These are phyloP conservation scores for Panulirus ornatus DNA, from an alignment of 1,140 invertebrate species.

Conservation along the genomic window DNA sequence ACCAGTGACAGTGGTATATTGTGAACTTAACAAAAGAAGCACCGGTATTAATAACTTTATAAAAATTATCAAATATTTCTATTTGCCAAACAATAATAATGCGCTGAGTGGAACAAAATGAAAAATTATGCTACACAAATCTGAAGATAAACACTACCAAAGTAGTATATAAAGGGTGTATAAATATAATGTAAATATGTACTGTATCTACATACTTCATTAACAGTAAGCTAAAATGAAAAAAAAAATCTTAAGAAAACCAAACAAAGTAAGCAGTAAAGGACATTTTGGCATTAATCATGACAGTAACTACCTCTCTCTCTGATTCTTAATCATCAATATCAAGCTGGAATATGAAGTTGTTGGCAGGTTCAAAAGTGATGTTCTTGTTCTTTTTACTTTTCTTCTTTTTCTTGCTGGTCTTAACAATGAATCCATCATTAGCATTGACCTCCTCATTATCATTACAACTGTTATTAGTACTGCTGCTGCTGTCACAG, in stretches of 20 bases:
- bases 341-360: conserved; percentile 62
- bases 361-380: conserved; percentile 55
- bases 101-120: too few species aligned
- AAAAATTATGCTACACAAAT: background rate
- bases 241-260: background rate
- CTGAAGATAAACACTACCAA: background rate
- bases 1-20: too few species aligned
- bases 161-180: background rate
- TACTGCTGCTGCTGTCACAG: background rate
- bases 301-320: background rate
- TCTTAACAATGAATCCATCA: conserved; percentile 18
- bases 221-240: background rate
- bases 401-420: conserved; percentile 80
- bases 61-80: too few species aligned
- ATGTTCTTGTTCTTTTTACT: conserved; percentile 77
- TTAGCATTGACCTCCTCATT: background rate
- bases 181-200: background rate
- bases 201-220: background rate
- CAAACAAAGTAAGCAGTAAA: background rate
- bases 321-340: conserved; percentile 42
- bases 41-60: too few species aligned
- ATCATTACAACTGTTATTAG: background rate
- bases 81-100: too few species aligned
- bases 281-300: background rate
- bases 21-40: too few species aligned